phyloP scores from a whole-genome alignment of 2,888 invertebrate genomes.

The Geophilus truncorum region DNA sequence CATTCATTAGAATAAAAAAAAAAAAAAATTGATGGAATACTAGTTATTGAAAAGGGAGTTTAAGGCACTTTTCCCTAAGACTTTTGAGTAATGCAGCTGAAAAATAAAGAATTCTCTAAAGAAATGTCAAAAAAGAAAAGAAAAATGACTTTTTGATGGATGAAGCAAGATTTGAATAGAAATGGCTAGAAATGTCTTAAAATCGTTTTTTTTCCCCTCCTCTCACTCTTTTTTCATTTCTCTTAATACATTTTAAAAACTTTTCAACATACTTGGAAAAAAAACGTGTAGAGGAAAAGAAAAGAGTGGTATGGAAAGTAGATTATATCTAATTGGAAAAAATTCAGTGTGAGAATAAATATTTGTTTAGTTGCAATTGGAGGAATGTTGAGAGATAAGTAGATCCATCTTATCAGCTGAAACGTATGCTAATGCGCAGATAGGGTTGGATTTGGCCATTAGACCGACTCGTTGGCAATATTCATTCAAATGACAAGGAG shows the following conservation, averaged over 20 bases:
- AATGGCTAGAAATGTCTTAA: slow-evolving; percentile 6
- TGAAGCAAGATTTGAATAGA: slow-evolving; percentile 22
- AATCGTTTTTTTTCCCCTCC: background rate
- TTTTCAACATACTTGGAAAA: background rate
- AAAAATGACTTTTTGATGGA: slow-evolving; percentile 27
- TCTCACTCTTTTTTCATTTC: background rate
- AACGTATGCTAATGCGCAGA: slow-evolving; percentile 15
- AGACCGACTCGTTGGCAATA: background rate
- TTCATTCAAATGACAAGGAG: slow-evolving; percentile 24
- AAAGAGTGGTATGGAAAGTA: background rate
- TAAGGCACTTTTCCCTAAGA: slow-evolving; percentile 2
- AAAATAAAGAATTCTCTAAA: background rate
- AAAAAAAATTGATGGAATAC: slow-evolving; percentile 24
- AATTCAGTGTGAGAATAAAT: background rate
- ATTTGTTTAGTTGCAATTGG: slow-evolving; percentile 6
- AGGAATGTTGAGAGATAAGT: background rate
- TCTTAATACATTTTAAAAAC: background rate
- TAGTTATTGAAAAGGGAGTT: slow-evolving; percentile 22
- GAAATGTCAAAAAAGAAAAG: background rate
- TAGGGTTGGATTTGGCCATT: slow-evolving; percentile 10
- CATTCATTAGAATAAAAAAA: slow-evolving; percentile 2
- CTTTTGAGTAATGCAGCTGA: slow-evolving; percentile 7
- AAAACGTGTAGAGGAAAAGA: too few relatives aligned
- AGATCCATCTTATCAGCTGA: slow-evolving; percentile 19
- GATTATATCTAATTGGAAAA: background rate